Evolutionary conservation across 2,113 vertebrate genomes (phyloP).

Genomic region (Notothenia rossii): DNA sequence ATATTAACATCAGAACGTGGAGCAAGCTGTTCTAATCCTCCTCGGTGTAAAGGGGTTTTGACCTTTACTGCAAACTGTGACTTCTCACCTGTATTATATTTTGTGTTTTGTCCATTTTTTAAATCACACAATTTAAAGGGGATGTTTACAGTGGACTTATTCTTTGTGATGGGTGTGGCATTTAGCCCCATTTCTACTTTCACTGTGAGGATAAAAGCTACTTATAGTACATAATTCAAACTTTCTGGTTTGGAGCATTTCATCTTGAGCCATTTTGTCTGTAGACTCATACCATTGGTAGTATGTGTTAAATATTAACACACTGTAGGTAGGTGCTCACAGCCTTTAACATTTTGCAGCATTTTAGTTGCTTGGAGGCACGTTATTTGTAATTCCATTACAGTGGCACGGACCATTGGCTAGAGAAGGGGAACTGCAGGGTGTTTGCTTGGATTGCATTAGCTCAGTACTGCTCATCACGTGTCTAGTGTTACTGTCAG

Average conservation of each 20-base stretch:
- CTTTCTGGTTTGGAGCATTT: not conserved
- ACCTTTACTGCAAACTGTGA: not conserved
- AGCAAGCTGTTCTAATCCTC: too few species aligned
- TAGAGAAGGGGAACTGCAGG: slow-evolving; percentile 83
- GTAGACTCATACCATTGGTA: not conserved
- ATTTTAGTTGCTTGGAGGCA: slow-evolving; percentile 2
- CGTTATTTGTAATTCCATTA: slow-evolving; percentile 16
- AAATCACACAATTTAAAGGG: too few species aligned
- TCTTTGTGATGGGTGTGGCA: not conserved
- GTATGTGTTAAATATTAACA: not conserved
- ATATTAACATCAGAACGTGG: not conserved
- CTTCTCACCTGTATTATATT: not conserved
- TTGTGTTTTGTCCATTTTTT: too few species aligned
- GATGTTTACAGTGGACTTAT: not conserved
- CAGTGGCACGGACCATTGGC: slow-evolving; percentile 5
- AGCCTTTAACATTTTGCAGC: slow-evolving; percentile 4
- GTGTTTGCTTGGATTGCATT: slow-evolving; percentile 85
- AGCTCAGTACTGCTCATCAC: slow-evolving; percentile 76
- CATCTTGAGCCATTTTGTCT: not conserved
- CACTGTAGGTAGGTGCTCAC: not conserved
- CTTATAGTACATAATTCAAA: slow-evolving; percentile 17
- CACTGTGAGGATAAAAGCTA: too few species aligned
- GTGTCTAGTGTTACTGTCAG: slow-evolving; percentile 78
- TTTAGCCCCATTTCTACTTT: too few species aligned
- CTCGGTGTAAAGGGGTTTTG: not conserved